These are phyloP conservation scores for Pantala flavescens DNA, from an alignment of 1,140 invertebrate genomes.

Conservation along the genomic window DNA sequence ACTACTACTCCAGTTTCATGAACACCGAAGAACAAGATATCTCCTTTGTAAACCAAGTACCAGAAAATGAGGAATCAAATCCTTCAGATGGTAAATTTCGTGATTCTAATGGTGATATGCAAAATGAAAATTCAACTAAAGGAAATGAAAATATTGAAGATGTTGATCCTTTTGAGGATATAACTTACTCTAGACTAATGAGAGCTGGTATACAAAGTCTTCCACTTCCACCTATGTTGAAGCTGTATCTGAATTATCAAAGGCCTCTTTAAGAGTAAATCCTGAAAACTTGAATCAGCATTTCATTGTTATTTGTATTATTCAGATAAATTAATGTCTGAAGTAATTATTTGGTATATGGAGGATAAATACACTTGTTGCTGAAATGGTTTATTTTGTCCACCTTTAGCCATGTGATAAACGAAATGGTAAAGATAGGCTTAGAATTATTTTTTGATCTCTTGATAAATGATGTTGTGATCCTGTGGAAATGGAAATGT, in stretches of 20 bases:
- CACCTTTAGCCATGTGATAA: too few species aligned
- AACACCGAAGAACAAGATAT: neutral
- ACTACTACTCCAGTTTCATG: neutral
- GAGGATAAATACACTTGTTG: too few species aligned
- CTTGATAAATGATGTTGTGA: too few species aligned
- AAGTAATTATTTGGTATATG: too few species aligned
- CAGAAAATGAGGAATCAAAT: neutral
- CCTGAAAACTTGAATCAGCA: too few species aligned
- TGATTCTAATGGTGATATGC: neutral
- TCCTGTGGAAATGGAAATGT: too few species aligned
- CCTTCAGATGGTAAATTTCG: neutral
- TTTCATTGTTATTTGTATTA: too few species aligned
- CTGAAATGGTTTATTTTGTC: too few species aligned
- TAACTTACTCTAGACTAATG: neutral
- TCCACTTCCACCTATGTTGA: neutral
- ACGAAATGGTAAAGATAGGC: too few species aligned
- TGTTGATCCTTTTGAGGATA: neutral
- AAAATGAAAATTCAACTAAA: neutral
- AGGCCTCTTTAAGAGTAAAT: neutral
- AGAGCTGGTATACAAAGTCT: neutral
- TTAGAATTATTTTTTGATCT: too few species aligned
- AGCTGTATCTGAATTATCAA: conserved; percentile 2
- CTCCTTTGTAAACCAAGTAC: neutral
- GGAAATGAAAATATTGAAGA: neutral
- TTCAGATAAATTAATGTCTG: too few species aligned